Conservation (phyloP, 2,888 invertebrate genomes). For the Malacosoma neustria region DNA sequence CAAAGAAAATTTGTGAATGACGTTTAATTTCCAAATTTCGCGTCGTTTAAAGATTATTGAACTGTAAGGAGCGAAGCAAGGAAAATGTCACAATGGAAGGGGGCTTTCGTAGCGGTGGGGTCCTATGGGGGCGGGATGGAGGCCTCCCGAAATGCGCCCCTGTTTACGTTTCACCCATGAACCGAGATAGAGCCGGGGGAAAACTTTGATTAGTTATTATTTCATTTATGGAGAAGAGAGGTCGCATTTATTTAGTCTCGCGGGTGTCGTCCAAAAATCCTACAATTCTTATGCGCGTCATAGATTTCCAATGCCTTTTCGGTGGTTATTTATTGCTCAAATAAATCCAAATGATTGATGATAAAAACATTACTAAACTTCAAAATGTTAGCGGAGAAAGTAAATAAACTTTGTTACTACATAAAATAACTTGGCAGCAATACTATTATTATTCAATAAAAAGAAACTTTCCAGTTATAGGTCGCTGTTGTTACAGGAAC, state of each 20-base stretch:
- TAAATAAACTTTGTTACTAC: background rate
- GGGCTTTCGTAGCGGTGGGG: background rate
- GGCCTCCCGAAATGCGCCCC: constrained; percentile 23
- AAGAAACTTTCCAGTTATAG: too few relatives aligned
- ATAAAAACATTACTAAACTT: background rate
- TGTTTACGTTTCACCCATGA: constrained; percentile 53
- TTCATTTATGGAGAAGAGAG: constrained; percentile 40
- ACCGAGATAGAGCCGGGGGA: constrained; percentile 38
- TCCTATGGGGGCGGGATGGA: background rate
- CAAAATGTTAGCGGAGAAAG: background rate
- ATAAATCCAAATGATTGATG: background rate
- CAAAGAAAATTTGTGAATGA: constrained; percentile 20
- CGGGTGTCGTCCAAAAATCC: constrained; percentile 6
- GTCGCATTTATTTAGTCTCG: constrained; percentile 21
- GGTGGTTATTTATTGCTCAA: background rate
- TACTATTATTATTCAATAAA: background rate
- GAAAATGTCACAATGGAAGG: constrained; percentile 57
- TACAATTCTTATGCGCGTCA: background rate
- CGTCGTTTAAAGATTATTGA: constrained; percentile 48
- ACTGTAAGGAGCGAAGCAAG: constrained; percentile 41
- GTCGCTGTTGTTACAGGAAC: too few relatives aligned
- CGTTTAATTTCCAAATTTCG: constrained; percentile 41
- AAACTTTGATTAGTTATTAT: constrained; percentile 56
- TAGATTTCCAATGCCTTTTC: background rate
- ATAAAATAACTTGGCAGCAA: background rate